phyloP scores from a whole-genome alignment of 2,113 vertebrate species.

The Callorhinus ursinus region DNA sequence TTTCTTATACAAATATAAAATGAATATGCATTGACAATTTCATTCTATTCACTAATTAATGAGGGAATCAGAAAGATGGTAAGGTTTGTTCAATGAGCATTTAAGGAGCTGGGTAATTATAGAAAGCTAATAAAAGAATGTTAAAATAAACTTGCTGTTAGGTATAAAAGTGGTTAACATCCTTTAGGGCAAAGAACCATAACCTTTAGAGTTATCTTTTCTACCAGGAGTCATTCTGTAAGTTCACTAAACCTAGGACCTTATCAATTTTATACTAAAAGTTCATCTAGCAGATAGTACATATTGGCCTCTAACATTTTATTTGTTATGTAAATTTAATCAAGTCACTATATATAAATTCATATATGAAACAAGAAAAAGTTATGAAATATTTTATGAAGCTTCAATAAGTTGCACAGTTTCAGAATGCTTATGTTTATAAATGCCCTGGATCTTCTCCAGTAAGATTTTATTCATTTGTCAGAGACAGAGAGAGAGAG shows the following conservation, averaged over 20 bases:
- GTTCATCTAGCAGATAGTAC: background rate
- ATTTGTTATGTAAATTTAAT: background rate
- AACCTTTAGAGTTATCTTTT: background rate
- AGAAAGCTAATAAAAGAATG: background rate
- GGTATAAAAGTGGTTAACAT: background rate
- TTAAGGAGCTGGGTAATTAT: background rate
- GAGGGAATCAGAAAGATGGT: background rate
- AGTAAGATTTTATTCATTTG: background rate
- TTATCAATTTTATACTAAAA: background rate
- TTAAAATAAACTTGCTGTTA: background rate
- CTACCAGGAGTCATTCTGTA: background rate
- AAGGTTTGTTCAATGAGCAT: background rate
- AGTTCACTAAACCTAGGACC: background rate
- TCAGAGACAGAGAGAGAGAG: background rate
- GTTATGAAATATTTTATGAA: background rate
- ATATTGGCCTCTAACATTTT: background rate
- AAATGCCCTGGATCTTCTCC: background rate
- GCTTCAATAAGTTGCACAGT: background rate
- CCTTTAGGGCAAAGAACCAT: background rate
- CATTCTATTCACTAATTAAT: background rate
- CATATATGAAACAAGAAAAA: background rate
- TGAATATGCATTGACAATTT: background rate
- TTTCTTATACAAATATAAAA: background rate
- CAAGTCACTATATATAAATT: background rate
- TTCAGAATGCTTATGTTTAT: background rate